Percentiles rank a stretch among this genome's conserved stretches.
Evolutionary conservation across 1,140 invertebrate genomes (phyloP).

Genomic region (Caenorhabditis brenneri): DNA sequence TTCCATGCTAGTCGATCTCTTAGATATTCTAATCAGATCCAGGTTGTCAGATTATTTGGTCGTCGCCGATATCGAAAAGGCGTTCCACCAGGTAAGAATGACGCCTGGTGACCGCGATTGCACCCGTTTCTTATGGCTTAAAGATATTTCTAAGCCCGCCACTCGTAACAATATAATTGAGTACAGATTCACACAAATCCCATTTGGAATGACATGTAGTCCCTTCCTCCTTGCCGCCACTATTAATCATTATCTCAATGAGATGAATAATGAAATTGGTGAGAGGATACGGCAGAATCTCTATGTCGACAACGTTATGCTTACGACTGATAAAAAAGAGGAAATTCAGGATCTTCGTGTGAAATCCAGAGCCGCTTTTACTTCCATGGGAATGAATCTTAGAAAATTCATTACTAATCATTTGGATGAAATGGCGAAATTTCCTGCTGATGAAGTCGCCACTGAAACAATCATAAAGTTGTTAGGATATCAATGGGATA

Average conservation of each 20-base stretch:
- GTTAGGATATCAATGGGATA: neutral
- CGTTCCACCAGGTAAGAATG: slow-evolving; percentile 55
- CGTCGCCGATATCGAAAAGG: slow-evolving; percentile 52
- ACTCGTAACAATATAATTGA: slow-evolving; percentile 8
- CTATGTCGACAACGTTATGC: slow-evolving; percentile 50
- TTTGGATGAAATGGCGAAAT: neutral
- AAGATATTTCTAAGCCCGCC: slow-evolving; percentile 21
- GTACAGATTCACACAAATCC: slow-evolving; percentile 47
- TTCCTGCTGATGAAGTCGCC: neutral
- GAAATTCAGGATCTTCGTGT: neutral
- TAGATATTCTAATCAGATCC: slow-evolving; percentile 44
- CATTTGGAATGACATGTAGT: slow-evolving; percentile 51
- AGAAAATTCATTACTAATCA: neutral
- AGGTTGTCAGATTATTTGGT: slow-evolving; percentile 33
- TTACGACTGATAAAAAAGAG: slow-evolving; percentile 24
- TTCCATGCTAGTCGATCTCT: too few species aligned
- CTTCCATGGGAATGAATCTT: neutral
- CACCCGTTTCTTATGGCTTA: slow-evolving; percentile 56
- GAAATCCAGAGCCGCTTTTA: neutral
- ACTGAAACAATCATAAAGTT: neutral
- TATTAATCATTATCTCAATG: slow-evolving; percentile 31
- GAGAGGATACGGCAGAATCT: slow-evolving; percentile 18
- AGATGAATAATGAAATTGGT: slow-evolving; percentile 7
- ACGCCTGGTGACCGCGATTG: slow-evolving; percentile 49
- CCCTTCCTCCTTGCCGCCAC: slow-evolving; percentile 49